Evolutionary conservation across 2,888 invertebrate genomes (phyloP).

Genomic region (Pachycephus smyrnensis): DNA sequence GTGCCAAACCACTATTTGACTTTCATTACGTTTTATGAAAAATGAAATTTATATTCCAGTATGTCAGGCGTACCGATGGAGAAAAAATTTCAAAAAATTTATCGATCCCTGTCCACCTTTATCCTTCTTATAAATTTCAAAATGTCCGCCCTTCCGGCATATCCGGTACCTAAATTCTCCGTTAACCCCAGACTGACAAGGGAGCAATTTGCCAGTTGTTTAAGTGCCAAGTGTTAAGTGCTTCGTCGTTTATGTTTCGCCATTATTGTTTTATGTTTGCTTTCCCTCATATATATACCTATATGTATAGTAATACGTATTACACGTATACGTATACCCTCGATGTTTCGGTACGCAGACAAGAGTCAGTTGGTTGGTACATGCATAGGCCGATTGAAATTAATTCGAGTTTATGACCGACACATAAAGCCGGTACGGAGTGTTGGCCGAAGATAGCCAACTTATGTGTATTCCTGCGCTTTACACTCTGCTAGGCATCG

Average conservation of each 20-base stretch:
- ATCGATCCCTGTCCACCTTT: background rate
- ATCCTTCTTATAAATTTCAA: background rate
- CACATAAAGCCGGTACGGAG: constrained; percentile 48
- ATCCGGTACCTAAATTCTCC: constrained; percentile 58
- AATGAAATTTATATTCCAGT: constrained; percentile 51
- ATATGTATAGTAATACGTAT: constrained; percentile 7
- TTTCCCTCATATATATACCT: constrained; percentile 36
- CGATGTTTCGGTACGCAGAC: constrained; percentile 23
- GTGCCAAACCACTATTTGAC: constrained; percentile 64
- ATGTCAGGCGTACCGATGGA: background rate
- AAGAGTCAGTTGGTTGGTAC: constrained; percentile 33
- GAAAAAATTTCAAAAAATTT: background rate
- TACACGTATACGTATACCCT: constrained; percentile 12
- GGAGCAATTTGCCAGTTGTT: constrained; percentile 68
- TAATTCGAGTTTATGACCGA: constrained; percentile 62
- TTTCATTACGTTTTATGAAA: constrained; percentile 63
- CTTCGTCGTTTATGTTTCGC: constrained; percentile 66
- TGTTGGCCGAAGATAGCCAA: constrained; percentile 50
- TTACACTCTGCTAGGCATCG: background rate
- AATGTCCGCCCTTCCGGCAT: background rate
- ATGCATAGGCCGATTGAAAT: constrained; percentile 62
- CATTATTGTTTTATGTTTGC: constrained; percentile 67
- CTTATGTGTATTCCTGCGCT: constrained; percentile 38
- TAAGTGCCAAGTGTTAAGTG: constrained; percentile 68
- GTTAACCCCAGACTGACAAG: constrained; percentile 62